Conservation (phyloP, 1,140 invertebrate species). For the Riptortus pedestris region DNA sequence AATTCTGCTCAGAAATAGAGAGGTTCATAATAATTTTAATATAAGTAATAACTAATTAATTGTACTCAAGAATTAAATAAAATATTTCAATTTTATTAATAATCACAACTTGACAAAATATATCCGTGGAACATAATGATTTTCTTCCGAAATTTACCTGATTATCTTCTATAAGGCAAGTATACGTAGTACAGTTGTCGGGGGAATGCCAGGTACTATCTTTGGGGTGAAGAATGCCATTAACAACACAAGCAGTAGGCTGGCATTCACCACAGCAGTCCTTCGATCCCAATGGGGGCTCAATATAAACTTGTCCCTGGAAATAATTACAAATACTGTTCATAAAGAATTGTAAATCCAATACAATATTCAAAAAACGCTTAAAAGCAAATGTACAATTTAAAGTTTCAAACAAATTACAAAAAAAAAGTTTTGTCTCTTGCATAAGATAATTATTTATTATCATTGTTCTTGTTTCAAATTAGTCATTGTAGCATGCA, state of each 20-base stretch:
- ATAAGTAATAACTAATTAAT: too few relatives aligned
- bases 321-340: too few relatives aligned
- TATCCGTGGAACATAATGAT: too few relatives aligned
- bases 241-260: slow-evolving; percentile 51
- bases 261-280: slow-evolving; percentile 62
- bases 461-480: too few relatives aligned
- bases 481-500: too few relatives aligned
- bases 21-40: too few relatives aligned
- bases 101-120: too few relatives aligned
- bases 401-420: not conserved
- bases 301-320: slow-evolving; percentile 46
- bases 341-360: not conserved
- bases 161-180: slow-evolving; percentile 43
- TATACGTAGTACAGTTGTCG: slow-evolving; percentile 56
- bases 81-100: too few relatives aligned
- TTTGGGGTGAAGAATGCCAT: slow-evolving; percentile 42
- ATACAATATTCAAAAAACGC: not conserved
- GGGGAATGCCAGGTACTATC: slow-evolving; percentile 47
- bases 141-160: slow-evolving; percentile 39
- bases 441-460: too few relatives aligned
- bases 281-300: slow-evolving; percentile 33
- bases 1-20: too few relatives aligned
- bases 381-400: not conserved
- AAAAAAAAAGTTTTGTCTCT: not conserved
- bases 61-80: too few relatives aligned